These are phyloP conservation scores for Caenorhabditis macrosperma DNA, from an alignment of 2,888 invertebrate genomes.

Conservation along the genomic window DNA sequence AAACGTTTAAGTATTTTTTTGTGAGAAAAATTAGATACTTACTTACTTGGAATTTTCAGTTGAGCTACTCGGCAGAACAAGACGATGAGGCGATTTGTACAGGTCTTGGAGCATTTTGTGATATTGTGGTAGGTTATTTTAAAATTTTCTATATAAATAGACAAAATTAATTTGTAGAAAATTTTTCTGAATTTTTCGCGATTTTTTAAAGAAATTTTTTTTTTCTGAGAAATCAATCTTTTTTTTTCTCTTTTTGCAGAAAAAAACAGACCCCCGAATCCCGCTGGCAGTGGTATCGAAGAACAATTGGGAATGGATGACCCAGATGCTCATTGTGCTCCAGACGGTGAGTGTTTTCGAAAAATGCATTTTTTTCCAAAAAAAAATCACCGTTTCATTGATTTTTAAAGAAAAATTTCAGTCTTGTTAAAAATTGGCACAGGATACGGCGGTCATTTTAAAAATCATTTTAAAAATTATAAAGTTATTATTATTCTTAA, in stretches of 20 bases:
- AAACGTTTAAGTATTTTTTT: too few relatives aligned
- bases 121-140: constrained; percentile 24
- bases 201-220: too few relatives aligned
- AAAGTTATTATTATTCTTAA: too few relatives aligned
- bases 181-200: not conserved
- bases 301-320: constrained; percentile 57
- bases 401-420: not conserved
- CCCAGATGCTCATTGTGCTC: constrained; percentile 41
- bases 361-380: not conserved
- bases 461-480: too few relatives aligned
- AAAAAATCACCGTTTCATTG: not conserved
- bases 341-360: constrained; percentile 41
- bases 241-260: constrained; percentile 41
- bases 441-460: too few relatives aligned
- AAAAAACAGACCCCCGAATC: constrained; percentile 58
- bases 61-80: constrained; percentile 60
- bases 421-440: too few relatives aligned
- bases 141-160: not conserved
- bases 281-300: constrained; percentile 45
- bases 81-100: constrained; percentile 51
- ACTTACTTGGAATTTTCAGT: constrained; percentile 46
- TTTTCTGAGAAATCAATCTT: too few relatives aligned
- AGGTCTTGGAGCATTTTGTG: constrained; percentile 25
- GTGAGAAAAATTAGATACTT: too few relatives aligned
- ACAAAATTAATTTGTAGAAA: too few relatives aligned